Percentiles rank a stretch among this genome's conserved stretches.
phyloP scores from a whole-genome alignment of 2,797 vertebrate species.

The Cossypha heuglini region DNA sequence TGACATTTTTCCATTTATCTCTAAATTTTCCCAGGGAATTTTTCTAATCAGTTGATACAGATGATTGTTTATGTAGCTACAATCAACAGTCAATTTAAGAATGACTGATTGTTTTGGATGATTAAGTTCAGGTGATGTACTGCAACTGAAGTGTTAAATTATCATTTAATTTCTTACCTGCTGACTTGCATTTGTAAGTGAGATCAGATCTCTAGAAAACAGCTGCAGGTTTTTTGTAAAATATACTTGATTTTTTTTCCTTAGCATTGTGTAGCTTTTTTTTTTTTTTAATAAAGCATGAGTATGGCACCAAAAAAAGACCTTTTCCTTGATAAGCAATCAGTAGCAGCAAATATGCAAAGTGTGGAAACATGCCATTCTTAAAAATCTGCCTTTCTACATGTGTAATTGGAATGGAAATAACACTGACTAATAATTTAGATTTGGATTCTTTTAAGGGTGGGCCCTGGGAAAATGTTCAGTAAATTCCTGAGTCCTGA shows the following conservation, averaged over 20 bases:
- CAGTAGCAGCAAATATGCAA: background rate
- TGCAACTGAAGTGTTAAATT: constrained; percentile 24
- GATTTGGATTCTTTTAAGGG: background rate
- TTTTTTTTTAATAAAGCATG: constrained; percentile 44
- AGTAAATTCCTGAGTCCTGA: background rate
- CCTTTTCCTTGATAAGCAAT: background rate
- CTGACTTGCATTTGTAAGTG: background rate
- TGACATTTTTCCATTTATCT: background rate
- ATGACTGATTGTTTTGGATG: background rate
- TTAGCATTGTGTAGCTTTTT: constrained; percentile 15
- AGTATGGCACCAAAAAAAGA: constrained; percentile 30
- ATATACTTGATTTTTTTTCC: constrained; percentile 25
- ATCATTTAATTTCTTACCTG: constrained; percentile 17
- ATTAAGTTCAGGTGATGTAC: constrained; percentile 16
- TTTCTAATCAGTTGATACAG: background rate
- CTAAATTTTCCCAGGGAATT: background rate
- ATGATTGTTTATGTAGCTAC: background rate
- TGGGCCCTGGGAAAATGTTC: background rate
- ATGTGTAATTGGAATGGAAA: background rate
- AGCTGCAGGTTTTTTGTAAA: constrained; percentile 42
- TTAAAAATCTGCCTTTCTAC: background rate
- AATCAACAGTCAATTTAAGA: background rate
- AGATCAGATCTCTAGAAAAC: constrained; percentile 16
- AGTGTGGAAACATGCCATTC: background rate
- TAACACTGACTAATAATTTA: background rate